These are phyloP conservation scores for Atta cephalotes DNA, from an alignment of 1,140 invertebrate genomes.

Conservation along the genomic window DNA sequence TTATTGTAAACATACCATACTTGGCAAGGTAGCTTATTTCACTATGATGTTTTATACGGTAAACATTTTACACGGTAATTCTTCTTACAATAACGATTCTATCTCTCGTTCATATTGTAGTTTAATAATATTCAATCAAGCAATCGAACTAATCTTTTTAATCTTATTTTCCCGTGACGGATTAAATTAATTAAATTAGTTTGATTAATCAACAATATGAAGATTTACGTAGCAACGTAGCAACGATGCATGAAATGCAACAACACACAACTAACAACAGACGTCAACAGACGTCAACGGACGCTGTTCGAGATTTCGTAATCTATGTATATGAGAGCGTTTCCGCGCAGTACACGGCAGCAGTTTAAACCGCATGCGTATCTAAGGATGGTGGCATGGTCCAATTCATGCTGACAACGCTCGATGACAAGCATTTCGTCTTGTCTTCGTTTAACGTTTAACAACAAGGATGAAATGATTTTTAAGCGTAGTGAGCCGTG, in stretches of 20 bases:
- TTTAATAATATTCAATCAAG: conserved; percentile 9
- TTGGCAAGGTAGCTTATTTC: neutral
- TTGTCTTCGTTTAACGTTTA: too few relatives aligned
- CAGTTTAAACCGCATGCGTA: conserved; percentile 59
- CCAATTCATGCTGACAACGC: too few relatives aligned
- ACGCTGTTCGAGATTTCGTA: conserved; percentile 27
- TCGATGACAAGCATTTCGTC: too few relatives aligned
- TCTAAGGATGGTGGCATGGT: neutral
- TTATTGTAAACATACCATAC: neutral
- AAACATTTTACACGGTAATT: neutral
- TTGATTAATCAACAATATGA: conserved; percentile 14
- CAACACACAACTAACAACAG: neutral
- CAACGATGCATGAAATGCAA: neutral
- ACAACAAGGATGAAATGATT: too few relatives aligned
- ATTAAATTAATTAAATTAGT: neutral
- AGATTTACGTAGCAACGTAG: neutral
- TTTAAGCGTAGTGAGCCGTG: too few relatives aligned
- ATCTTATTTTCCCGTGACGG: neutral
- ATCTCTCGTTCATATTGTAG: too few relatives aligned
- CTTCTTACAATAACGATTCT: neutral
- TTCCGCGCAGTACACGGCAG: conserved; percentile 34
- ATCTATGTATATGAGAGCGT: conserved; percentile 48
- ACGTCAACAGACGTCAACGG: neutral
- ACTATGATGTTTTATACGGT: neutral
- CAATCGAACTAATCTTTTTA: neutral